Conservation (phyloP, 2,888 invertebrate genomes). For the Melangyna quadrimaculata region DNA sequence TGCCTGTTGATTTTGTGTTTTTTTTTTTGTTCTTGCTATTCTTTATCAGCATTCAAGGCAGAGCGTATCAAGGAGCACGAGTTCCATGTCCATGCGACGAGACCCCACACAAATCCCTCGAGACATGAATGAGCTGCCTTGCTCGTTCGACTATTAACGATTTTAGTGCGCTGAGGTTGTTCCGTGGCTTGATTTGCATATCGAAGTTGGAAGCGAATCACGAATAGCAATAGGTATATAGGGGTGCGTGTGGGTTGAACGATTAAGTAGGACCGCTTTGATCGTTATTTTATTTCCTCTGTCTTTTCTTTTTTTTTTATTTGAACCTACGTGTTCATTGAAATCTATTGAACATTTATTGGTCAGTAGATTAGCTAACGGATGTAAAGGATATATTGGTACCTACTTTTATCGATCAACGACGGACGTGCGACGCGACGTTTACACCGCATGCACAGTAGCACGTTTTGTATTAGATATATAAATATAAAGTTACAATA, state of each 20-base stretch:
- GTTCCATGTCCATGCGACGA: slow-evolving; percentile 67
- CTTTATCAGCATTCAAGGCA: slow-evolving; percentile 68
- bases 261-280: slow-evolving; percentile 62
- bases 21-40: not conserved
- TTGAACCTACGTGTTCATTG: slow-evolving; percentile 23
- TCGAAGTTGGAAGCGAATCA: slow-evolving; percentile 68
- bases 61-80: slow-evolving; percentile 71
- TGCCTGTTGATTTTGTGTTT: slow-evolving; percentile 61
- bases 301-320: not conserved
- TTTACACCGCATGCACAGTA: not conserved
- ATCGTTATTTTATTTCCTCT: slow-evolving; percentile 28
- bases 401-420: slow-evolving; percentile 5
- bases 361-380: slow-evolving; percentile 48
- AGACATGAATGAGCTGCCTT: slow-evolving; percentile 67
- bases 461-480: not conserved
- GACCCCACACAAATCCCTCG: slow-evolving; percentile 71
- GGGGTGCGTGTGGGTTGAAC: slow-evolving; percentile 62
- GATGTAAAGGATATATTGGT: slow-evolving; percentile 28
- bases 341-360: slow-evolving; percentile 48
- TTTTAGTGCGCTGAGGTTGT: slow-evolving; percentile 51
- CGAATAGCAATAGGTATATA: slow-evolving; percentile 40
- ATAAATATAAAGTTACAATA: not conserved
- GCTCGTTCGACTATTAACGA: slow-evolving; percentile 68
- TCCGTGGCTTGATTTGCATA: slow-evolving; percentile 65
- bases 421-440: not conserved